Conservation (phyloP, 2,888 invertebrate genomes). For the Ophraella communa region DNA sequence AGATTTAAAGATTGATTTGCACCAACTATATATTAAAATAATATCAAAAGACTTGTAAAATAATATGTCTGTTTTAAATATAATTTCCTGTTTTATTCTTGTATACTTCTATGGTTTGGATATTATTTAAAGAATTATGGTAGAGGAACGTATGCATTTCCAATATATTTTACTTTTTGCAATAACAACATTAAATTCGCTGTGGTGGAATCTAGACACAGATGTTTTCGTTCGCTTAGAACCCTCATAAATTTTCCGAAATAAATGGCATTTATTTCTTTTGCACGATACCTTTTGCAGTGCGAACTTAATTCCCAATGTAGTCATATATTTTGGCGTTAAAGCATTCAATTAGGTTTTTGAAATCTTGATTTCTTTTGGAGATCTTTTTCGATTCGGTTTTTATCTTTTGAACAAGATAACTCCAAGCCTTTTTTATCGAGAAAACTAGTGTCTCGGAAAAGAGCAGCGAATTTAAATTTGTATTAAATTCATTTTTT, state of each 20-base stretch:
- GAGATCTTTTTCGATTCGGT: not conserved
- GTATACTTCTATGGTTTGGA: no score
- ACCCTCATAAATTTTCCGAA: not conserved
- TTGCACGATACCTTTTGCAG: slow-evolving; percentile 3
- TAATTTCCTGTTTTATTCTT: no score
- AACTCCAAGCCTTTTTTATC: no score
- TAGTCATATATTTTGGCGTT: slow-evolving; percentile 20
- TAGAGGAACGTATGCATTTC: no score
- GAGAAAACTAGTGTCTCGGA: no score
- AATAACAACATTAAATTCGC: not conserved
- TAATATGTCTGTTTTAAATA: no score
- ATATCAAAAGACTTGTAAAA: no score
- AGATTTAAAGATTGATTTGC: no score
- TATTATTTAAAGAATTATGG: no score
- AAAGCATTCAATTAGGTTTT: slow-evolving; percentile 22
- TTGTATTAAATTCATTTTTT: no score
- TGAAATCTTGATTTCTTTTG: slow-evolving; percentile 18
- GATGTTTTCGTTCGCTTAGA: not conserved
- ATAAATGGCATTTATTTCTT: not conserved
- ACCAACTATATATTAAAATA: no score
- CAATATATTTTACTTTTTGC: not conserved
- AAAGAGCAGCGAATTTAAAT: no score
- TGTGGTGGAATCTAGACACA: not conserved
- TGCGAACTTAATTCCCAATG: slow-evolving; percentile 25
- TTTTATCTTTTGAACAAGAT: not conserved